A percentile compares a stretch with the other conserved stretches of the same genome.
These are phyloP conservation scores for Haliclystus octoradiatus DNA, from an alignment of 30 jellyfish, hydroid and myxozoan genomes.

Conservation along the genomic window DNA sequence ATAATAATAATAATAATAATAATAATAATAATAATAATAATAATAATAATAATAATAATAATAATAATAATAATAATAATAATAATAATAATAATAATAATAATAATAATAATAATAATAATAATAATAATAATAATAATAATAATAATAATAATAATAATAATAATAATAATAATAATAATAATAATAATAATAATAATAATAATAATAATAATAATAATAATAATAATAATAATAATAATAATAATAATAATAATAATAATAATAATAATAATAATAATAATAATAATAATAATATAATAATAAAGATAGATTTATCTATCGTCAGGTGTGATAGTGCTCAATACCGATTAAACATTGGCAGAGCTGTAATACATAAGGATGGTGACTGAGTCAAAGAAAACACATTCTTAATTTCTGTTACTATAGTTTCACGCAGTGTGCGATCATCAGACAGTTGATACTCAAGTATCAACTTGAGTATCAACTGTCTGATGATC, in stretches of 20 bases:
- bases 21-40: conserved; percentile 23
- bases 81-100: conserved; percentile 3
- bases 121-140: conserved; percentile 22
- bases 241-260: conserved; percentile 25
- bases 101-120: conserved; percentile 13
- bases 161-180: conserved; percentile 20
- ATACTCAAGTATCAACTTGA: no score
- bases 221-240: conserved; percentile 23
- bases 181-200: not conserved
- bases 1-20: conserved; percentile 21
- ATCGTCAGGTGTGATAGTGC: no score
- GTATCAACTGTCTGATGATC: no score
- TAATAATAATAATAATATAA: conserved; percentile 7
- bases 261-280: conserved; percentile 9
- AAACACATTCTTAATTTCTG: no score
- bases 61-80: conserved; percentile 17
- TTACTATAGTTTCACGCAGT: no score
- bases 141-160: conserved; percentile 13
- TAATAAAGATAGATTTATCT: no score
- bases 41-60: conserved; percentile 17
- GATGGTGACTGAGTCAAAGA: no score
- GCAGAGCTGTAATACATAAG: no score
- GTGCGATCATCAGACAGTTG: no score
- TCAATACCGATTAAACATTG: no score
- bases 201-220: conserved; percentile 8